Evolutionary conservation across 2,797 vertebrate species (phyloP).

Genomic region (Siniperca undulata): DNA sequence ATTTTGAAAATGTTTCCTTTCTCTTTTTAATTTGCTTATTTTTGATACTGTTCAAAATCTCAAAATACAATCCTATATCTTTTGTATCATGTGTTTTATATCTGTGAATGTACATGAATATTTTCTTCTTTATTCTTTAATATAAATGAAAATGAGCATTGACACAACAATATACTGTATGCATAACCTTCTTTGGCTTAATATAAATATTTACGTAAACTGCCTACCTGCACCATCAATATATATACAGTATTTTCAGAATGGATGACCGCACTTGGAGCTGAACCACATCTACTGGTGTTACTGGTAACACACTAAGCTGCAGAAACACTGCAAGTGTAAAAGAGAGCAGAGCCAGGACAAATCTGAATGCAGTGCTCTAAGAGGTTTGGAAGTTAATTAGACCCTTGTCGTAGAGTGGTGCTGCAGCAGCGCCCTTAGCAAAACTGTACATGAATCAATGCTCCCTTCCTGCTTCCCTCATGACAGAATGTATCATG

Average conservation of each 20-base stretch:
- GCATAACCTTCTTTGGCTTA: too few species aligned
- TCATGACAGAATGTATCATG: slow-evolving; percentile 75
- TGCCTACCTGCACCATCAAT: neutral
- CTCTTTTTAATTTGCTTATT: too few species aligned
- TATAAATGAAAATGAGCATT: too few species aligned
- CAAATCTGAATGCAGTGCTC: slow-evolving; percentile 43
- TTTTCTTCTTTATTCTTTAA: too few species aligned
- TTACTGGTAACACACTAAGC: slow-evolving; percentile 9
- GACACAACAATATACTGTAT: too few species aligned
- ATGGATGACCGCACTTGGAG: slow-evolving; percentile 29
- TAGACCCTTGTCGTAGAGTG: slow-evolving; percentile 54
- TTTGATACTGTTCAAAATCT: too few species aligned
- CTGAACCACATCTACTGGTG: neutral
- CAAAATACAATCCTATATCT: too few species aligned
- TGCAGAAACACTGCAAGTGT: slow-evolving; percentile 9
- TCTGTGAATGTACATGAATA: too few species aligned
- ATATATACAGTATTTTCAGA: slow-evolving; percentile 13
- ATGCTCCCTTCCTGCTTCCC: slow-evolving; percentile 77
- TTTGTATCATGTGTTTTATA: too few species aligned
- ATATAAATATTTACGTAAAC: neutral
- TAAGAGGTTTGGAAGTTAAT: slow-evolving; percentile 63
- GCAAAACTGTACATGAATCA: slow-evolving; percentile 69
- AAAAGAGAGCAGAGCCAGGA: slow-evolving; percentile 33
- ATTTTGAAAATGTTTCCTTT: too few species aligned
- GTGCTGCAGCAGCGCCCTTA: slow-evolving; percentile 49